A percentile compares a stretch with the other conserved stretches of the same genome.
phyloP scores from a whole-genome alignment of 2,888 invertebrate genomes.

The Epinotia bilunana region DNA sequence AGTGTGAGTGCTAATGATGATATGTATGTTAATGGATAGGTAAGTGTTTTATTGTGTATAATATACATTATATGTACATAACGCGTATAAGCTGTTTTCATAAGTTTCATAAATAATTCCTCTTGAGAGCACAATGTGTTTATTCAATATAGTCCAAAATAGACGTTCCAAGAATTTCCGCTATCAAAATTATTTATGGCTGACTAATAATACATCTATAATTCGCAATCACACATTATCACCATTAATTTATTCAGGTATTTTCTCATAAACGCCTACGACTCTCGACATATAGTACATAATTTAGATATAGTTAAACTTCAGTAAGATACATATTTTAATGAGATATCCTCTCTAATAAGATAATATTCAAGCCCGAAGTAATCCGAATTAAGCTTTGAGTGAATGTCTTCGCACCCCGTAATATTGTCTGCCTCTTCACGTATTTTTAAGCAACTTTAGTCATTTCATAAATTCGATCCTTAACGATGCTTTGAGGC shows the following conservation, averaged over 20 bases:
- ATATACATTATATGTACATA: too few species aligned
- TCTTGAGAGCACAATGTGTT: too few species aligned
- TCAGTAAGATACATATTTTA: neutral
- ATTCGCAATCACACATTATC: neutral
- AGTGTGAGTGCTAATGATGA: too few species aligned
- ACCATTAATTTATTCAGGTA: neutral
- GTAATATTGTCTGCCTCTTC: slow-evolving; percentile 4
- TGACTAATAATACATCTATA: neutral
- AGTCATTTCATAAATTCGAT: slow-evolving; percentile 24
- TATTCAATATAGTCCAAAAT: too few species aligned
- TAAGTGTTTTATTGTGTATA: too few species aligned
- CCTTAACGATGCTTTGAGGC: slow-evolving; percentile 12
- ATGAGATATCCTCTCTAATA: neutral
- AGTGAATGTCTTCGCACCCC: neutral
- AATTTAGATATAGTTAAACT: neutral
- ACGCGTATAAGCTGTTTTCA: too few species aligned
- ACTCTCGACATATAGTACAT: neutral
- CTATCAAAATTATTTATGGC: neutral
- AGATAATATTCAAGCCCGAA: neutral
- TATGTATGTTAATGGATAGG: too few species aligned
- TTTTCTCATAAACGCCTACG: neutral
- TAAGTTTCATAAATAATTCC: too few species aligned
- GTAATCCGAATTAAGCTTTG: neutral
- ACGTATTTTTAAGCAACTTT: slow-evolving; percentile 29
- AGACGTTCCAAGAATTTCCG: too few species aligned